Evolutionary conservation across 2,797 vertebrate genomes (phyloP).

Genomic region (Sarcophilus harrisii): DNA sequence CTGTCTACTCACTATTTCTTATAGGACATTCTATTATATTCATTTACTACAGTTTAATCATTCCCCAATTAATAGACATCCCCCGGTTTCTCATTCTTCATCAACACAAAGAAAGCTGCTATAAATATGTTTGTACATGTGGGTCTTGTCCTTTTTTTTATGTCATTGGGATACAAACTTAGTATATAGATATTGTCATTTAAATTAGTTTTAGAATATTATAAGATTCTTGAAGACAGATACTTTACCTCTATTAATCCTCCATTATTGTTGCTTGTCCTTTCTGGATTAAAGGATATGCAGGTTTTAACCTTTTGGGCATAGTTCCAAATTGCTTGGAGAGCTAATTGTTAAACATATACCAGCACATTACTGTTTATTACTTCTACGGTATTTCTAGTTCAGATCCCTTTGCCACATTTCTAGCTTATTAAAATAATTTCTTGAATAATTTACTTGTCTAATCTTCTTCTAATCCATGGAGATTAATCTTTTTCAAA

Average conservation of each 20-base stretch:
- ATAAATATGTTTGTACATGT: too few relatives aligned
- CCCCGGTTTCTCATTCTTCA: too few relatives aligned
- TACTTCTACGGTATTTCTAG: background rate
- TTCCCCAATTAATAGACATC: too few relatives aligned
- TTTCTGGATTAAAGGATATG: too few relatives aligned
- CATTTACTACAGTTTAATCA: too few relatives aligned
- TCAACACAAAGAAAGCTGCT: too few relatives aligned
- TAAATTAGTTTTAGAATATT: background rate
- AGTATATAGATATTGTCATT: too few relatives aligned
- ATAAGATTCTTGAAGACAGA: background rate
- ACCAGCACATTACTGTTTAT: background rate
- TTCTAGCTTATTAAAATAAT: background rate
- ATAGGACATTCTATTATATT: too few relatives aligned
- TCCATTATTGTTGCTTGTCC: background rate
- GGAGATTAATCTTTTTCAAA: background rate
- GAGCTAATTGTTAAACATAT: background rate
- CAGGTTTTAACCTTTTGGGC: too few relatives aligned
- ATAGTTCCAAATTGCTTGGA: background rate
- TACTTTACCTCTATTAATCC: constrained; percentile 1
- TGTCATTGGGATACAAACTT: too few relatives aligned
- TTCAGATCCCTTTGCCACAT: background rate
- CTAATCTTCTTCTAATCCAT: background rate
- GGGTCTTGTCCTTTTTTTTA: too few relatives aligned
- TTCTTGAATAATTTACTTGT: background rate
- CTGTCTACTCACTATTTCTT: too few relatives aligned